A percentile compares a stretch with the other conserved stretches of the same genome.
Conservation (phyloP, 1,140 invertebrate species). For the Macrocentrus cingulum region DNA sequence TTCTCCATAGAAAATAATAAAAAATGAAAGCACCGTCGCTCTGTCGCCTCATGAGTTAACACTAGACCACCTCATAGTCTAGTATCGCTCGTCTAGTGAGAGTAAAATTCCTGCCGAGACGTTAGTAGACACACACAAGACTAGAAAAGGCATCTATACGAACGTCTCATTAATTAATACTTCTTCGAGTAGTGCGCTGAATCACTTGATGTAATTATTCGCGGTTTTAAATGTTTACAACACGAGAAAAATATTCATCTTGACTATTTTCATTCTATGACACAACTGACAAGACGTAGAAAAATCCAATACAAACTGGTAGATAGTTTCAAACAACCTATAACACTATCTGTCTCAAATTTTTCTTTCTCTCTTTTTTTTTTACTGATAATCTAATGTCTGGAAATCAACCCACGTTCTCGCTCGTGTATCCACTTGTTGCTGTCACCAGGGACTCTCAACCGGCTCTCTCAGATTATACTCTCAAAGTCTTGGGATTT, state of each 20-base stretch:
- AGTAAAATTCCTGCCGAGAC: slow-evolving; percentile 16
- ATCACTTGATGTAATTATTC: slow-evolving; percentile 29
- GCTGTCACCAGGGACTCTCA: slow-evolving; percentile 18
- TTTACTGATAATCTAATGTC: too few species aligned
- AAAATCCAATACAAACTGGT: neutral
- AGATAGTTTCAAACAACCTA: too few species aligned
- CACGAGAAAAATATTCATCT: neutral
- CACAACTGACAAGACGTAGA: neutral
- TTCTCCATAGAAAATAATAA: slow-evolving; percentile 1
- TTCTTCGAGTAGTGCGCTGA: neutral
- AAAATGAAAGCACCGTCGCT: slow-evolving; percentile 41
- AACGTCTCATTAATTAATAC: neutral
- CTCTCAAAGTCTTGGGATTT: too few species aligned
- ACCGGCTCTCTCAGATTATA: neutral
- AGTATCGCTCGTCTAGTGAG: neutral
- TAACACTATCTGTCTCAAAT: neutral
- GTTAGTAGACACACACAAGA: slow-evolving; percentile 19
- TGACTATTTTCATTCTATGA: neutral
- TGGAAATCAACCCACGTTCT: neutral
- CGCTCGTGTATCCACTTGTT: too few species aligned
- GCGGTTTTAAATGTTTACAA: neutral
- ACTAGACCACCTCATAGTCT: neutral
- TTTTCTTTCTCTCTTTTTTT: too few species aligned
- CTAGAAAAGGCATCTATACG: neutral
- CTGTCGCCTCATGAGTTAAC: slow-evolving; percentile 23